Percentiles rank a stretch among this genome's conserved stretches.
phyloP scores from a whole-genome alignment of 2,113 vertebrate species.

The Rissa tridactyla region DNA sequence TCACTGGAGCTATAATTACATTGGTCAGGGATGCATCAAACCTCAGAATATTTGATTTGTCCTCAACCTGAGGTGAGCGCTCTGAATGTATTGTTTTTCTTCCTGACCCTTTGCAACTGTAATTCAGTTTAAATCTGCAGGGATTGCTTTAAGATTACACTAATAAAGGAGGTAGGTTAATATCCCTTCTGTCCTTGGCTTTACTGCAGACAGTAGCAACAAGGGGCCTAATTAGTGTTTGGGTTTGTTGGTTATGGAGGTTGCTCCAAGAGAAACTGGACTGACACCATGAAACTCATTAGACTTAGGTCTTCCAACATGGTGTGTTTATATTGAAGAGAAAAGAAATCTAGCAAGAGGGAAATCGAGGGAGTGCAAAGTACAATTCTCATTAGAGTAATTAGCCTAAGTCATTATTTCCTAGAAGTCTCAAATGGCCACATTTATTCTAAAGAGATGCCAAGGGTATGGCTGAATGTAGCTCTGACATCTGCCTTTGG shows the following conservation, averaged over 20 bases:
- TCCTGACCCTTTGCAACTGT: background rate
- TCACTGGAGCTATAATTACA: background rate
- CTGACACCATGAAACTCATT: slow-evolving; percentile 28
- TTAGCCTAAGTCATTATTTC: slow-evolving; percentile 57
- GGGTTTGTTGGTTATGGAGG: slow-evolving; percentile 20
- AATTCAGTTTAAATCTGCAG: background rate
- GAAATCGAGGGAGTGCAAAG: background rate
- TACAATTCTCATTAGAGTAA: slow-evolving; percentile 53
- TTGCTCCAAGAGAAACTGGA: slow-evolving; percentile 34
- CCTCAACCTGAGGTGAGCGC: background rate
- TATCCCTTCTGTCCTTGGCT: slow-evolving; percentile 34
- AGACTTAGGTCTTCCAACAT: background rate
- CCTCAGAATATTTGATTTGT: background rate
- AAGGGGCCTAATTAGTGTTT: slow-evolving; percentile 53
- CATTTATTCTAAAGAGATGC: slow-evolving; percentile 16
- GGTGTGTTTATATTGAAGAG: background rate
- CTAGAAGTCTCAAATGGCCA: background rate
- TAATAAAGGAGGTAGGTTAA: slow-evolving; percentile 28
- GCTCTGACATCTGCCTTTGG: background rate
- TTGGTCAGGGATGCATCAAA: background rate
- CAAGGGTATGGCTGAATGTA: background rate
- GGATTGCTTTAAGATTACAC: background rate
- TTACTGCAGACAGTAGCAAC: slow-evolving; percentile 7
- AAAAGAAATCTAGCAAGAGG: background rate
- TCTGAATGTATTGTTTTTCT: background rate